Percentiles rank a stretch among this genome's conserved stretches.
These are phyloP conservation scores for Lamprologus lemairii DNA, from an alignment of 2,113 vertebrate species.

Conservation along the genomic window DNA sequence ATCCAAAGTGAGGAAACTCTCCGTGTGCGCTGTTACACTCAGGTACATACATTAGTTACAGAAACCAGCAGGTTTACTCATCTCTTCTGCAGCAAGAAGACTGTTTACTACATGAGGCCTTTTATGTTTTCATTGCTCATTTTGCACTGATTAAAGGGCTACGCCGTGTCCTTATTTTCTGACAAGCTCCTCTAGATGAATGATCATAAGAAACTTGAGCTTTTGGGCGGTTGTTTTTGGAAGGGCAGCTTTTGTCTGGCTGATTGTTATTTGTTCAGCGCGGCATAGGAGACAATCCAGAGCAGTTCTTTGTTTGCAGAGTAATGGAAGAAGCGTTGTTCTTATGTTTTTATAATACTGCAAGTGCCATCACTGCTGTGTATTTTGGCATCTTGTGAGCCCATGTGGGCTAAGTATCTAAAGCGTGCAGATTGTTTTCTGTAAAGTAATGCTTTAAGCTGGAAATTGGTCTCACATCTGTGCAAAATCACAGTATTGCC, in stretches of 20 bases:
- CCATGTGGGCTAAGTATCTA: not conserved
- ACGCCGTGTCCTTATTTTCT: not conserved
- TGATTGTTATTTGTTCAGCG: not conserved
- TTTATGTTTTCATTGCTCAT: not conserved
- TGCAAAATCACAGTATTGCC: not conserved
- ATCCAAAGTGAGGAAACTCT: not conserved
- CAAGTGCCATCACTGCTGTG: not conserved
- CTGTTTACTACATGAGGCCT: not conserved
- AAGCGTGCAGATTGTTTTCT: not conserved
- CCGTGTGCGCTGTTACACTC: not conserved
- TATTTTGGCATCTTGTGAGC: not conserved
- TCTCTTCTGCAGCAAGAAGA: not conserved
- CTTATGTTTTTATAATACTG: not conserved
- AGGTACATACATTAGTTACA: not conserved
- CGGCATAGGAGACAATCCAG: not conserved
- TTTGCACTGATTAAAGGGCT: not conserved
- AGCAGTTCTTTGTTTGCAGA: not conserved
- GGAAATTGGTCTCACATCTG: not conserved
- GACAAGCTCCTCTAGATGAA: not conserved
- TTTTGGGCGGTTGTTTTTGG: not conserved
- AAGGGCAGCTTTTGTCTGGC: not conserved
- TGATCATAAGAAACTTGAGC: not conserved
- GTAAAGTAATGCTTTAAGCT: not conserved
- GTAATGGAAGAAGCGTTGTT: not conserved
- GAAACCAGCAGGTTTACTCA: not conserved